A percentile compares a stretch with the other conserved stretches of the same genome.
phyloP scores from a whole-genome alignment of 1,140 invertebrate genomes.

The Hycleus cichorii region DNA sequence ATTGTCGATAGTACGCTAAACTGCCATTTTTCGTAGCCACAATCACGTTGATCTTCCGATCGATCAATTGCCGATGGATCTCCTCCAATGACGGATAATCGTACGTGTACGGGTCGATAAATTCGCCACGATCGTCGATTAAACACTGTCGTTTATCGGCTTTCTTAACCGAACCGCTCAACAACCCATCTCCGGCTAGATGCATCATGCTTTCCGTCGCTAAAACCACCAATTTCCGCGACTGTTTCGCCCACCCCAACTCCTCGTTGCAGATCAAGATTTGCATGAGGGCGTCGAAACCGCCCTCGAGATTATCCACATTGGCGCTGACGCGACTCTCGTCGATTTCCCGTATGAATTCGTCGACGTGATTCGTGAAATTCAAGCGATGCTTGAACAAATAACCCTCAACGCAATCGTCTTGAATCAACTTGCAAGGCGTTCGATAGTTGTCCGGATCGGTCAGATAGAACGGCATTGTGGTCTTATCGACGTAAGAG shows the following conservation, averaged over 20 bases:
- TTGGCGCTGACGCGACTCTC: slow-evolving; percentile 46
- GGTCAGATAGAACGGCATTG: slow-evolving; percentile 53
- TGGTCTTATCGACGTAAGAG: slow-evolving; percentile 30
- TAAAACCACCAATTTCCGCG: slow-evolving; percentile 40
- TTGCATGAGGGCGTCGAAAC: slow-evolving; percentile 57
- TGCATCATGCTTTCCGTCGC: slow-evolving; percentile 42
- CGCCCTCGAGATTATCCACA: slow-evolving; percentile 53
- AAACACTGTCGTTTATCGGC: slow-evolving; percentile 47
- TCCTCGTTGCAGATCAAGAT: slow-evolving; percentile 38
- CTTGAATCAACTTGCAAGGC: slow-evolving; percentile 22
- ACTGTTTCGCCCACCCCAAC: slow-evolving; percentile 39
- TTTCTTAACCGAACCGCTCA: slow-evolving; percentile 26
- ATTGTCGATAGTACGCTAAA: slow-evolving; percentile 44
- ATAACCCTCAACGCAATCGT: slow-evolving; percentile 25
- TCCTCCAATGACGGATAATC: slow-evolving; percentile 58
- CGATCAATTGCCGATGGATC: slow-evolving; percentile 48
- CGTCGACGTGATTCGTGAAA: slow-evolving; percentile 28
- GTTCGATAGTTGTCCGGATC: slow-evolving; percentile 21
- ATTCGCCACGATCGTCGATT: slow-evolving; percentile 48
- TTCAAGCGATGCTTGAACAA: slow-evolving; percentile 34
- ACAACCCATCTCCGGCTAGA: slow-evolving; percentile 43
- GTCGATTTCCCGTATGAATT: slow-evolving; percentile 28
- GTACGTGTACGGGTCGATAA: slow-evolving; percentile 45
- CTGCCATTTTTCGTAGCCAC: neutral
- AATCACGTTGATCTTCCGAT: slow-evolving; percentile 41